Evolutionary conservation across 1,140 invertebrate species (phyloP).

Genomic region (Bicyclus anynana): DNA sequence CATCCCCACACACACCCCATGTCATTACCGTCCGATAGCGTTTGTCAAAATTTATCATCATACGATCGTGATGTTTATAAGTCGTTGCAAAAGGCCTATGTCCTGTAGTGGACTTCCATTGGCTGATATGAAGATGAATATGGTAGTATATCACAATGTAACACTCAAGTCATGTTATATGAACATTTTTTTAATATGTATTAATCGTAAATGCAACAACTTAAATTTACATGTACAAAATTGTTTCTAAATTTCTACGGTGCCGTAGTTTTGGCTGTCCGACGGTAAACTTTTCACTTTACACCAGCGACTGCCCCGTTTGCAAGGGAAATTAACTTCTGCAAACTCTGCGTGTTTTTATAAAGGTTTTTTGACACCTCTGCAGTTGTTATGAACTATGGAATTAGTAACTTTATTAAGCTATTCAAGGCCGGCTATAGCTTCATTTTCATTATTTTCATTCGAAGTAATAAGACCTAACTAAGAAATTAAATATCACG

Average conservation of each 20-base stretch:
- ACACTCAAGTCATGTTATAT: neutral
- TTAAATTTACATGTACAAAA: constrained; percentile 2
- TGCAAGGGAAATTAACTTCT: constrained; percentile 31
- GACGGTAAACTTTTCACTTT: constrained; percentile 31
- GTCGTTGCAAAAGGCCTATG: too few relatives aligned
- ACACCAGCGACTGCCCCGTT: constrained; percentile 25
- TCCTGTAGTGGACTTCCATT: too few relatives aligned
- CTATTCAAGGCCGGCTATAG: neutral
- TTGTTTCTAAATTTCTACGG: constrained; percentile 20
- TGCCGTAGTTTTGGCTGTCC: constrained; percentile 23
- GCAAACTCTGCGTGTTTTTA: constrained; percentile 18
- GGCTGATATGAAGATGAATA: too few relatives aligned
- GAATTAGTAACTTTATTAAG: constrained; percentile 5
- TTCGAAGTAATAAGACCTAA: too few relatives aligned
- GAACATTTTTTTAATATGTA: neutral
- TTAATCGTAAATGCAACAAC: neutral
- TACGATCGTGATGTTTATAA: too few relatives aligned
- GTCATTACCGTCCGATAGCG: too few relatives aligned
- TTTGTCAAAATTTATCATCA: too few relatives aligned
- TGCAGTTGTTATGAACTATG: constrained; percentile 1
- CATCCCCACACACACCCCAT: too few relatives aligned
- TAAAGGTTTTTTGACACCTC: constrained; percentile 11
- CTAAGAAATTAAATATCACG: too few relatives aligned
- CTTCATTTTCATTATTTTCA: too few relatives aligned
- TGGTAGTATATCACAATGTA: neutral